Percentiles rank a stretch among this genome's conserved stretches.
These are phyloP conservation scores for Cataglyphis livida DNA, from an alignment of 2,888 invertebrate species.

Conservation along the genomic window DNA sequence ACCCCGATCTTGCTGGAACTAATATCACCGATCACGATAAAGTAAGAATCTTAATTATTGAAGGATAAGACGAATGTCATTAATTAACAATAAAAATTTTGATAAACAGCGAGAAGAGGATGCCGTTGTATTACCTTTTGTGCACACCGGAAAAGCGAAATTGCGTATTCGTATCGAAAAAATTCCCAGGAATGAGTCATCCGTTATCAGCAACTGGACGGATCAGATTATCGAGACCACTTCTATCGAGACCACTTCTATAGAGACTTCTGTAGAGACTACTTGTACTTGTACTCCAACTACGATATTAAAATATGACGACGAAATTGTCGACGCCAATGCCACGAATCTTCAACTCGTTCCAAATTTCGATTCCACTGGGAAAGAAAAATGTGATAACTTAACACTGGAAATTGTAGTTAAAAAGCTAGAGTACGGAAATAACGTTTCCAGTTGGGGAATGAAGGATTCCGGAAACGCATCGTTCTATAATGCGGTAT, in stretches of 20 bases:
- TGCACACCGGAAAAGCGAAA: slow-evolving; percentile 28
- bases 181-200: slow-evolving; percentile 10
- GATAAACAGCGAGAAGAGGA: not conserved
- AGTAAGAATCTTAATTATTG: not conserved
- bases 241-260: no score
- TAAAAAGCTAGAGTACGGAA: not conserved
- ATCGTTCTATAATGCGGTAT: not conserved
- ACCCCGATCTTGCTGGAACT: not conserved
- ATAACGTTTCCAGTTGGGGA: not conserved
- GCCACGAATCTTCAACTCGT: not conserved
- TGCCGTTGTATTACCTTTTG: slow-evolving; percentile 1
- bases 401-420: not conserved
- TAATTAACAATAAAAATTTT: not conserved
- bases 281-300: not conserved
- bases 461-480: not conserved
- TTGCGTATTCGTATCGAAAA: slow-evolving; percentile 37
- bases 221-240: not conserved
- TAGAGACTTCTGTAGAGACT: no score
- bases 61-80: not conserved
- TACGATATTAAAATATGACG: not conserved
- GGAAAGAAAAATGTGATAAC: not conserved
- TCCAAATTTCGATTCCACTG: not conserved
- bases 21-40: not conserved
- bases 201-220: not conserved
- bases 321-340: not conserved